Evolutionary conservation across 2,888 invertebrate species (phyloP), one percentile per base, ranked within the genome.

Genomic region (Labia minor): DNA sequence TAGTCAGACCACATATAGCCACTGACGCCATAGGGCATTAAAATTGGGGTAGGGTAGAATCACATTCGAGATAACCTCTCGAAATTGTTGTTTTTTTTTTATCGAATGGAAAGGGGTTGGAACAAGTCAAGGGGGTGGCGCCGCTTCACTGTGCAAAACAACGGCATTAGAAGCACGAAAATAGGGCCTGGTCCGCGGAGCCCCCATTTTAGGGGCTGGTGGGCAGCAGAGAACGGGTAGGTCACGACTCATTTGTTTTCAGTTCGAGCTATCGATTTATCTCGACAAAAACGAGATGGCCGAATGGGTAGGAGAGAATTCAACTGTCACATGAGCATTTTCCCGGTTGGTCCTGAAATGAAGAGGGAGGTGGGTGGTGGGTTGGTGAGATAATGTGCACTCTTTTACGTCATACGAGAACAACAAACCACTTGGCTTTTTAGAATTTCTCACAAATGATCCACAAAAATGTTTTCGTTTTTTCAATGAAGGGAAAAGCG

Each of bases 1-100:
- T 49, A 49, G 49, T 49, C 49, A 49, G 49, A 49, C 49, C 49
- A 49, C 49, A 49, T 49, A 49, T 49, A 49, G 49, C 49, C 49
- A 14, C 49, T 49, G 49, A 49, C 49, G 49, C 49, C 49, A 49
- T 49, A 49, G 49, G 49, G 49, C 49, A 49, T 49, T 49, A 49
- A n/a, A 49, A 49, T 49, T n/a, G n/a, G n/a, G n/a, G n/a, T n/a
- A 14, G 49, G n/a, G 16, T 3, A 49, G 49, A 49, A 49, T 49
- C n/a, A 49, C 49, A 49, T 49, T 49, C 49, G 49, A 49, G 49
- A 49, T 49, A 49, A 49, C 49, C 49, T 49, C 49, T 49, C 49
- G 49, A 49, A 49, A 49, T 49, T 49, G 49, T 49, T 49, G 49
- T 49, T 49, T 49, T 49, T 49, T 49, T 49, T 49, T 49, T 49